phyloP scores from a whole-genome alignment of 2,797 vertebrate species.

The Acanthiza pusilla region DNA sequence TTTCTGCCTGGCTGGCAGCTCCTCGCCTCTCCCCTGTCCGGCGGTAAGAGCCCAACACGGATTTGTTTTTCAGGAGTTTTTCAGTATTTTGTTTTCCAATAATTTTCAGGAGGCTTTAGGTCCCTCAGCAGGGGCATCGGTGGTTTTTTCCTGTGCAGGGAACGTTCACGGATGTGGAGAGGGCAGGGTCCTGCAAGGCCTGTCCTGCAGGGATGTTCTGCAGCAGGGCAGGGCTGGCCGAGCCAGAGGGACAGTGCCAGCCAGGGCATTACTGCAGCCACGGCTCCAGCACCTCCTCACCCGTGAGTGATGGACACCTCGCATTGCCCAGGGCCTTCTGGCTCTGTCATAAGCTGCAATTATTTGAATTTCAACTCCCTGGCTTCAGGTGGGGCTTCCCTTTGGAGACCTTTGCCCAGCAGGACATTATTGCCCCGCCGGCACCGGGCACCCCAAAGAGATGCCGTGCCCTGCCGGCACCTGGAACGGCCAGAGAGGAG shows the following conservation, averaged over 20 bases:
- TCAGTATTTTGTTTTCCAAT: neutral
- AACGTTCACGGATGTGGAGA: conserved; percentile 72
- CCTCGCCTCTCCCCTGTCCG: conserved; percentile 77
- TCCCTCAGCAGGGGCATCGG: neutral
- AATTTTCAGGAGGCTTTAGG: neutral
- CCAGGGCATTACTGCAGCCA: conserved; percentile 82
- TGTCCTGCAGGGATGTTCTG: conserved; percentile 86
- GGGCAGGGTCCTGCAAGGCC: conserved; percentile 74
- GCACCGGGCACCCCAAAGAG: conserved; percentile 76
- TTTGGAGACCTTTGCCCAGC: conserved; percentile 83
- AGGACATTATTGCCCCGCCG: conserved; percentile 82
- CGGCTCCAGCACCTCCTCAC: conserved; percentile 80
- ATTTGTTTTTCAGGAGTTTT: neutral
- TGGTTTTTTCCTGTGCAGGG: conserved; percentile 72
- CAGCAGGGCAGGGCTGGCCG: conserved; percentile 73
- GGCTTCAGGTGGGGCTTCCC: conserved; percentile 72
- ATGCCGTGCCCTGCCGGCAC: conserved; percentile 84
- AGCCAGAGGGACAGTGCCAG: conserved; percentile 82
- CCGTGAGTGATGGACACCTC: conserved; percentile 69
- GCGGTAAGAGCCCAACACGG: conserved; percentile 59
- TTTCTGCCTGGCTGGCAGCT: conserved; percentile 81
- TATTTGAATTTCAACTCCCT: neutral
- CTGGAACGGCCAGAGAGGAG: conserved; percentile 81
- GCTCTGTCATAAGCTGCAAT: rapidly evolving
- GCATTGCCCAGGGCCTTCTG: rapidly evolving